Evolutionary conservation across 2,888 invertebrate species (phyloP).

Genomic region (Rhaphigaster nebulosa): DNA sequence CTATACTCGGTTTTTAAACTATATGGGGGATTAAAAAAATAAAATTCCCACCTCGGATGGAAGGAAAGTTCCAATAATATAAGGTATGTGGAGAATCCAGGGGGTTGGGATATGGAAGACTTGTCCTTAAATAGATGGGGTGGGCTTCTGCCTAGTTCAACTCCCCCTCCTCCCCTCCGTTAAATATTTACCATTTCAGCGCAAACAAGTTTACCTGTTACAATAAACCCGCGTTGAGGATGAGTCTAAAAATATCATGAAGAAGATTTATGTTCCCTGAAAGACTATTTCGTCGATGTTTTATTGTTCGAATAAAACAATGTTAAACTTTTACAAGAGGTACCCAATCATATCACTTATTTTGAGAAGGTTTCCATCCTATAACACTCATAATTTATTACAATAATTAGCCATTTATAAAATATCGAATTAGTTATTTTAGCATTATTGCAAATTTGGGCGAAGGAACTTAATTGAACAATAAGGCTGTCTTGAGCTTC

Average conservation of each 20-base stretch:
- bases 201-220: neutral
- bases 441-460: too few species aligned
- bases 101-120: neutral
- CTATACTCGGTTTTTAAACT: slow-evolving; percentile 21
- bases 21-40: slow-evolving; percentile 19
- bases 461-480: too few species aligned
- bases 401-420: too few species aligned
- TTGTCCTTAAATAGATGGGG: slow-evolving; percentile 9
- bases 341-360: too few species aligned
- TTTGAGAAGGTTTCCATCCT: too few species aligned
- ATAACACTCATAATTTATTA: too few species aligned
- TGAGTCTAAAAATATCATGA: neutral
- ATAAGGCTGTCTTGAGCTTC: too few species aligned
- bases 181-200: slow-evolving; percentile 40
- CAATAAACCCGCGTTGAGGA: neutral
- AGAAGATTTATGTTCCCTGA: neutral
- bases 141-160: neutral
- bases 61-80: slow-evolving; percentile 29
- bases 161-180: neutral
- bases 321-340: neutral
- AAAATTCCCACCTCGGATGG: slow-evolving; percentile 15
- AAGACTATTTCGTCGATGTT: neutral
- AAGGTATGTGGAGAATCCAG: slow-evolving; percentile 42
- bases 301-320: neutral
- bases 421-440: too few species aligned